Evolutionary conservation across 2,797 vertebrate species (phyloP).

Genomic region (Gallinago solitaria): DNA sequence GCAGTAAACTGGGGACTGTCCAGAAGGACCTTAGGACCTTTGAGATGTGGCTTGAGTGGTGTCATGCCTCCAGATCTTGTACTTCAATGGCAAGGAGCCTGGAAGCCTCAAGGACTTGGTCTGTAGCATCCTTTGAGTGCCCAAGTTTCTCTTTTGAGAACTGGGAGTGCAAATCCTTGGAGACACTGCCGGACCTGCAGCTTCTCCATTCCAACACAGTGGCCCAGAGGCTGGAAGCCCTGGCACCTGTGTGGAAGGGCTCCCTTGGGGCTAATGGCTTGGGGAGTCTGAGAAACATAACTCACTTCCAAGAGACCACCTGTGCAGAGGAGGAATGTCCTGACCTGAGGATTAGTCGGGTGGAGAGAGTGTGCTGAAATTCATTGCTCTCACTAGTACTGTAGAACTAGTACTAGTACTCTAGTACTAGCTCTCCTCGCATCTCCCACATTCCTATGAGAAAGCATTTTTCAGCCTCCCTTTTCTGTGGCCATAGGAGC

Average conservation of each 20-base stretch:
- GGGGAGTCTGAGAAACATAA: not conserved
- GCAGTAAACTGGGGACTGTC: not conserved
- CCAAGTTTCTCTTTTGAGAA: not conserved
- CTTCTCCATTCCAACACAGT: not conserved
- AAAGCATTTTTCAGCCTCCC: not conserved
- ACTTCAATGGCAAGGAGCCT: not conserved
- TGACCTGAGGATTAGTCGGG: rapidly evolving
- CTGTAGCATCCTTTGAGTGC: not conserved
- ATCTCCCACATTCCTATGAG: not conserved
- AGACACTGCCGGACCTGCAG: not conserved
- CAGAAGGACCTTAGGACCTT: not conserved
- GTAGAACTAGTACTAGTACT: too few relatives aligned
- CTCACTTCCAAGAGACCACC: not conserved
- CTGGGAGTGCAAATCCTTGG: not conserved
- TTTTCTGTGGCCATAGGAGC: not conserved
- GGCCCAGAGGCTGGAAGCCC: not conserved
- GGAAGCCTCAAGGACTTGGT: not conserved
- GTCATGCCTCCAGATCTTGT: not conserved
- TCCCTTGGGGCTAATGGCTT: not conserved
- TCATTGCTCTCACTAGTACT: too few relatives aligned
- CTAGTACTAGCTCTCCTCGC: not conserved
- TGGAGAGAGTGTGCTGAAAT: not conserved
- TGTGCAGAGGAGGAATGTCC: not conserved
- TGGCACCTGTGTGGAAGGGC: not conserved
- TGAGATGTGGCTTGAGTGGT: rapidly evolving